Base-by-base conservation (phyloP, 2,797 vertebrate species). In the Acropternis orthonyx region DNA sequence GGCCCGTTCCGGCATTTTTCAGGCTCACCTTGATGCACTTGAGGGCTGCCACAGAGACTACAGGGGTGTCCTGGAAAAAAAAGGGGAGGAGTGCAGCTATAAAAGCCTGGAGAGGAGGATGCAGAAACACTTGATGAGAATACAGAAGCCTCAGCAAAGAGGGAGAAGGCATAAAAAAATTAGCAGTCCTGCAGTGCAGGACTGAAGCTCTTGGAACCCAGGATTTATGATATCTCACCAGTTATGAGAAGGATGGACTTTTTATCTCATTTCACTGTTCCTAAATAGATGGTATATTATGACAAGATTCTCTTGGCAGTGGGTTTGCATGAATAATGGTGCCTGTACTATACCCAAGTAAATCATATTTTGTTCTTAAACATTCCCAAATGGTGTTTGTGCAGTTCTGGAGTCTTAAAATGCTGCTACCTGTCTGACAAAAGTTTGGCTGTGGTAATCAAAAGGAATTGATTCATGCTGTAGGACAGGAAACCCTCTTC, bases 231-330 rank as follows among this genome's bases (percentile, higher is more conserved):
- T 63, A 20, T 59, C 54, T 32, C 34, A 71, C 7, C 10, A 8
- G 13, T 56, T 78, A 54, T 59, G 58, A 72, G 41, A 88, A 90
- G 32, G 27, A 12, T 6, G 7, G 28, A 67, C 44, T 76, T 27
- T 72, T 61, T 75, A 34, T 21, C 27, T 72, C 20, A 12, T 62
- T 86, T 90, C 1, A 1, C 86, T 66, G 23, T 82, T 55, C 41
- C 78, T 82, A 43, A 55, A 12, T 37, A 76, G 36, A 49, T 32
- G 32, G 5, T 85, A 18, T 72, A 61, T 86, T 93, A 66, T 62
- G 74, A 66, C 46, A 85, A 75, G 68, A 17, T 27, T 80, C 8
- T 55, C 66, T 90, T 87, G 84, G 84, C 80, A 87, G 71, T 85
- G 71, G 39, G 46, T 92, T 79, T 87, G 51, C 59, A 66, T 75